A percentile compares a stretch with the other conserved stretches of the same genome.
phyloP scores from a whole-genome alignment of 2,113 vertebrate species.

The Mixornis gularis region DNA sequence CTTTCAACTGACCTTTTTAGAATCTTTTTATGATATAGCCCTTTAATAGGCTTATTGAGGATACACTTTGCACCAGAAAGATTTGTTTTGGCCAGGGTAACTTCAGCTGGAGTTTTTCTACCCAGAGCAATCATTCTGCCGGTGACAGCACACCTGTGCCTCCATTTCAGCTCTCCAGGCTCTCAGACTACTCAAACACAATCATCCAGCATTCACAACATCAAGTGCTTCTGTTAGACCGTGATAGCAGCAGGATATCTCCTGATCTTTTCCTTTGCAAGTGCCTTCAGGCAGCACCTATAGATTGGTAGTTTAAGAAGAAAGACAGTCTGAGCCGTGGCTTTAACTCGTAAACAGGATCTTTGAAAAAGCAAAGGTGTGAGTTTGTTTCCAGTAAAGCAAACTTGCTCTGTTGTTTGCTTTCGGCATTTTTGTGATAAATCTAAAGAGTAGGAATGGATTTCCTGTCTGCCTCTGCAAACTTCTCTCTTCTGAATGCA shows the following conservation, averaged over 20 bases:
- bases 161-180: background rate
- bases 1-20: constrained; percentile 10
- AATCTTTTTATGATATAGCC: background rate
- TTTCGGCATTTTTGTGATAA: constrained; percentile 53
- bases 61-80: background rate
- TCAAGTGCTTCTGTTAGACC: background rate
- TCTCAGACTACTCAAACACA: background rate
- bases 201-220: background rate
- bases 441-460: constrained; percentile 50
- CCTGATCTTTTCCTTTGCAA: background rate
- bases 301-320: background rate
- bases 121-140: background rate
- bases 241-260: constrained; percentile 22
- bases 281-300: constrained; percentile 28
- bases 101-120: background rate
- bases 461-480: constrained; percentile 53
- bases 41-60: background rate
- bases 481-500: background rate
- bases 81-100: background rate
- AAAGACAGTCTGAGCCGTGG: constrained; percentile 38
- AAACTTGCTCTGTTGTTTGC: constrained; percentile 66
- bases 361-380: constrained; percentile 66
- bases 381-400: constrained; percentile 61
- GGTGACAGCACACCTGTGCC: background rate
- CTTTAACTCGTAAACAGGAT: constrained; percentile 66